Conservation (phyloP, 1,140 invertebrate species). For the Vanessa atalanta region DNA sequence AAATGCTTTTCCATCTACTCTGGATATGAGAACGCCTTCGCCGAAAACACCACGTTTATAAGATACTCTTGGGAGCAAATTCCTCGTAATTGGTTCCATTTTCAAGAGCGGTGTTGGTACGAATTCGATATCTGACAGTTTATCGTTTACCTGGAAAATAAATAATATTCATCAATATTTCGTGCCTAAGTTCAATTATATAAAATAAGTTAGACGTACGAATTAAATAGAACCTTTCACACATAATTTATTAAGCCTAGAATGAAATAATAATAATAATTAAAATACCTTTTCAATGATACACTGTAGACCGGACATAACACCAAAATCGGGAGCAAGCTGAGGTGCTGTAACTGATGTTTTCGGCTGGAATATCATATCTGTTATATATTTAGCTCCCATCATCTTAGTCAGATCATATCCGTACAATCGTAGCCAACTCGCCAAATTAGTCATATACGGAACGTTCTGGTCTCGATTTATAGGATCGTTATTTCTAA, state of each 20-base stretch:
- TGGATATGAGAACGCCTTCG: conserved; percentile 93
- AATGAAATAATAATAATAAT: background rate
- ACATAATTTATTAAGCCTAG: background rate
- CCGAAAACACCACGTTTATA: conserved; percentile 93
- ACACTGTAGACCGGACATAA: conserved; percentile 93
- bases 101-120: conserved; percentile 90
- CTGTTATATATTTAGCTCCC: conserved; percentile 88
- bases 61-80: conserved; percentile 89
- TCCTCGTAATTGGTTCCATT: conserved; percentile 90
- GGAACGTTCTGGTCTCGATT: conserved; percentile 88
- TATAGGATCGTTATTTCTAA: conserved; percentile 95
- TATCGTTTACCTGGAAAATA: conserved; percentile 85
- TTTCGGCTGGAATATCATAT: conserved; percentile 88
- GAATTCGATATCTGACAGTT: conserved; percentile 90
- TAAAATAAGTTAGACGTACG: background rate
- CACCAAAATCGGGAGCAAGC: conserved; percentile 90
- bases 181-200: background rate
- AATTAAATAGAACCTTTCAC: background rate
- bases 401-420: conserved; percentile 93
- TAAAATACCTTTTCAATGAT: conserved; percentile 88
- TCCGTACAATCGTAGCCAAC: conserved; percentile 93
- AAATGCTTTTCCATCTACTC: conserved; percentile 88
- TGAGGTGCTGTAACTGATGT: conserved; percentile 88
- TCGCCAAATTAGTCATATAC: conserved; percentile 91
- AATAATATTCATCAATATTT: background rate